These are phyloP conservation scores for Encarsia formosa DNA, from an alignment of 2,888 invertebrate species.

Conservation along the genomic window DNA sequence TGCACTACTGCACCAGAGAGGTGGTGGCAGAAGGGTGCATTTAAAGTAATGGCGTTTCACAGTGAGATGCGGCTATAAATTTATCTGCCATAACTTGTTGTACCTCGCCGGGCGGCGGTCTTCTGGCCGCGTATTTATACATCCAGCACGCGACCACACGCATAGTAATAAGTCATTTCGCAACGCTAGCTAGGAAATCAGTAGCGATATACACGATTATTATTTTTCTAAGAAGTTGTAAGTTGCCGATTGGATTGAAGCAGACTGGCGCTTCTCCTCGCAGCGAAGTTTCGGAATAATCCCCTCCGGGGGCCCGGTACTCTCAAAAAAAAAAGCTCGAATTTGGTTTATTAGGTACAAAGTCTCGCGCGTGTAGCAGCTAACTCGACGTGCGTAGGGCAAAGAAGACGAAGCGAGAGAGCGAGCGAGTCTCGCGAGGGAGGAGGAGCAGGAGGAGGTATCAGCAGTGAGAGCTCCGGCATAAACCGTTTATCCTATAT, in stretches of 20 bases:
- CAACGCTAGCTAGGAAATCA: too few relatives aligned
- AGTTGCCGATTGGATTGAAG: too few relatives aligned
- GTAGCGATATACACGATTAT: too few relatives aligned
- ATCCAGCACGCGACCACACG: constrained; percentile 43
- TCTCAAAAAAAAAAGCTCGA: background rate
- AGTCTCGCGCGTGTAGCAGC: too few relatives aligned
- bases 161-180: too few relatives aligned
- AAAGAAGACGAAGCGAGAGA: constrained; percentile 24
- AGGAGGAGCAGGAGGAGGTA: background rate
- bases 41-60: constrained; percentile 51
- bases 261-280: too few relatives aligned
- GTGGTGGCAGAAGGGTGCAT: constrained; percentile 30
- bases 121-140: constrained; percentile 52
- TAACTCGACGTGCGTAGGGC: constrained; percentile 28
- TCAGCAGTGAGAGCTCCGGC: constrained; percentile 38
- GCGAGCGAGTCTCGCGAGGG: constrained; percentile 12
- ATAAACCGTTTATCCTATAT: constrained; percentile 51
- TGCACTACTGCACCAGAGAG: too few relatives aligned
- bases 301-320: background rate
- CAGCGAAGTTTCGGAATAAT: too few relatives aligned
- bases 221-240: too few relatives aligned
- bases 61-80: constrained; percentile 53
- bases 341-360: too few relatives aligned
- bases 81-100: constrained; percentile 53
- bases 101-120: constrained; percentile 49